phyloP scores from a whole-genome alignment of 2,113 vertebrate genomes.

The Desmodus rotundus region DNA sequence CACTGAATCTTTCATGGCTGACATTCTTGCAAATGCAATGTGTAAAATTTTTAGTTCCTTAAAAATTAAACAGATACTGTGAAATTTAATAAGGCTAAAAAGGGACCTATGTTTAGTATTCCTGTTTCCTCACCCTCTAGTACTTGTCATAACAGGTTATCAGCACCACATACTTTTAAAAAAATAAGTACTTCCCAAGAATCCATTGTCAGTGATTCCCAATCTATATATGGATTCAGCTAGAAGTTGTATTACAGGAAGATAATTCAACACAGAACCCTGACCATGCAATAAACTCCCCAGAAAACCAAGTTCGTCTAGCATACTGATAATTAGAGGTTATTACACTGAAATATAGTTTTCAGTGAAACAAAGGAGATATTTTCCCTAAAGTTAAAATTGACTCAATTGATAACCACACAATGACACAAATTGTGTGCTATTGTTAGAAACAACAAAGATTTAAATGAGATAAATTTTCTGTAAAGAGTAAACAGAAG shows the following conservation, averaged over 20 bases:
- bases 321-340: neutral
- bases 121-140: neutral
- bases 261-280: neutral
- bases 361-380: neutral
- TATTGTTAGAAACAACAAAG: neutral
- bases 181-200: neutral
- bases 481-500: neutral
- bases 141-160: neutral
- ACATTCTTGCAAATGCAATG: conserved; percentile 57
- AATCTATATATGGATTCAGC: neutral
- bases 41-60: conserved; percentile 62
- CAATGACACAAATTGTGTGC: neutral
- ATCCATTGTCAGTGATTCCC: neutral
- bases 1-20: conserved; percentile 66
- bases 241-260: neutral
- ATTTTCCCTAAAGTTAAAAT: neutral
- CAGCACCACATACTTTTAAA: neutral
- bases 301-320: neutral
- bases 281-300: neutral
- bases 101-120: conserved; percentile 29
- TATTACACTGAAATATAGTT: neutral
- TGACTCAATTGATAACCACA: neutral
- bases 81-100: conserved; percentile 48
- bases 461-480: neutral
- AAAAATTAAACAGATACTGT: conserved; percentile 58